Evolutionary conservation across 1,140 invertebrate species (phyloP), one percentile per base, ranked within the genome.

Genomic region (Spodoptera litura): DNA sequence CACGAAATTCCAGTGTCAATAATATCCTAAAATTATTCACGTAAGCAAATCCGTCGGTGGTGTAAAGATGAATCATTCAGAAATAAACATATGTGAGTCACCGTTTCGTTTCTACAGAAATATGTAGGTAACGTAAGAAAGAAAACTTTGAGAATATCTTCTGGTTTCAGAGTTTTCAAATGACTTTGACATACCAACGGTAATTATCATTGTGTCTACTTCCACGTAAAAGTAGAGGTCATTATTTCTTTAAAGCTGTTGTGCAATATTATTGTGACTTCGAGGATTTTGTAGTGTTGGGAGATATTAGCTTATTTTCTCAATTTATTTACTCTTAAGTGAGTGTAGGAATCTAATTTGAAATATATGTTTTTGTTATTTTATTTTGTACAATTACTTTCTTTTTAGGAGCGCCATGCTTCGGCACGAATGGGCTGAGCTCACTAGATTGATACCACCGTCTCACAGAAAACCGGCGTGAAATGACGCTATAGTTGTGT

Each of bases 41-140:
- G 13, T 25, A 20, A 73, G 74, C 38, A 68, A 78, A 78, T 73
- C 51, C 49, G 53, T 61, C 70, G 52, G 10, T 64, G 66, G 56
- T 44, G 81, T 74, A 78, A 61, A 82, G 58, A 77, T 82, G 81
- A 82, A 66, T 82, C 81, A 82, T 70, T 72, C 66, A 15, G 61
- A 79, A 82, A 79, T 82, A 82, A 82, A 82, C 78, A 82, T 59
- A 59, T 49, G 44, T 81, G 79, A 81, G 79, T 81, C 79, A 81
- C 51, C 13, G 52, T 2, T 75, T 66, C 52, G 52, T 12, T 56
- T 77, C 71, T 49, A 44, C 52, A 44, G 52, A 77, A 72, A 77
- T 68, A 62, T 68, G 59, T 77, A 68, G 62, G 74, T 56, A 66
- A 51, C 58, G 25, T 76, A 20, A 25, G 58, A 59, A 64, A 52